Conservation (phyloP, 1,140 invertebrate genomes). For the Pygmarrhopalites habei region DNA sequence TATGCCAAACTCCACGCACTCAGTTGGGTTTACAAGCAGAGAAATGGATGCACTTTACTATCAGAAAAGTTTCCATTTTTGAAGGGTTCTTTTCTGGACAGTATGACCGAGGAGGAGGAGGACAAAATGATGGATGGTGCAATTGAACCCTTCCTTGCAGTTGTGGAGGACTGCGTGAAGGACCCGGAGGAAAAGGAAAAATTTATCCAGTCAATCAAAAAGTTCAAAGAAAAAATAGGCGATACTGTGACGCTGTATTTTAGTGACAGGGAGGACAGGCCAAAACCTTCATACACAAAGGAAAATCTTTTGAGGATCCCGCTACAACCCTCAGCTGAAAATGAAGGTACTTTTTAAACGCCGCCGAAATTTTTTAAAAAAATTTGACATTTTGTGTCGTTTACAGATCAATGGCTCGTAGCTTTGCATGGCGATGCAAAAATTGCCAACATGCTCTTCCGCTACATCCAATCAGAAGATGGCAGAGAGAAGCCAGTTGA, state of each 20-base stretch:
- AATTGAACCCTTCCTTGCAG: neutral
- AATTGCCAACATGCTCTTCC: conserved; percentile 60
- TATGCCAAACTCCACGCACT: neutral
- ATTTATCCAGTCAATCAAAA: neutral
- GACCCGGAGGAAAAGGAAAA: neutral
- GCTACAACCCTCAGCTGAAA: no score
- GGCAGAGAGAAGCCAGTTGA: neutral
- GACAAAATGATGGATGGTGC: neutral
- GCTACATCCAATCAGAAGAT: conserved; percentile 43
- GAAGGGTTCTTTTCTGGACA: neutral
- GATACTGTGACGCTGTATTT: neutral
- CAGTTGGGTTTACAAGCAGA: neutral
- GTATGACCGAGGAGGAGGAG: neutral
- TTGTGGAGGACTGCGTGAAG: neutral
- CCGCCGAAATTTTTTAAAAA: no score
- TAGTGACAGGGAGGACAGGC: neutral
- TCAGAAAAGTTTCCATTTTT: neutral
- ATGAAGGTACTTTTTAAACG: no score
- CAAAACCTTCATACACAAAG: neutral
- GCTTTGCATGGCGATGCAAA: conserved; percentile 56
- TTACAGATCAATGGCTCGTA: conserved; percentile 40
- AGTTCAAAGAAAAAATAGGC: neutral
- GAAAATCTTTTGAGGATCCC: neutral
- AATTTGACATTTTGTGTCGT: neutral
- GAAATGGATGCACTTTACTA: neutral